These are phyloP conservation scores for Drosophila limbata DNA, from an alignment of 2,888 invertebrate genomes.

Conservation along the genomic window DNA sequence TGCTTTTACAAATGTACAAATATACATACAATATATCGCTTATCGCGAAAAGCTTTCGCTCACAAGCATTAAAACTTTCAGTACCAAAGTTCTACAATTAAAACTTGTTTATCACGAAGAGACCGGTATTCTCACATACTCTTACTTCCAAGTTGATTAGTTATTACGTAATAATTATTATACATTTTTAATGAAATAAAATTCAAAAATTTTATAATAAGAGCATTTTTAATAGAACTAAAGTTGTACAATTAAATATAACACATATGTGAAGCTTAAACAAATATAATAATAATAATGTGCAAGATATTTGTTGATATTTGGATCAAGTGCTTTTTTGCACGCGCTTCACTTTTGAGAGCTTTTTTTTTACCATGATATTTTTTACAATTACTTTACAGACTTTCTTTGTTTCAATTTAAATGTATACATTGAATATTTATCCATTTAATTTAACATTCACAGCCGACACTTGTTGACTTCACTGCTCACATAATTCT, in stretches of 20 bases:
- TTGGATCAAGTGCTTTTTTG: slow-evolving; percentile 1
- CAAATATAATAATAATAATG: neutral
- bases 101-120: neutral
- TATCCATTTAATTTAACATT: neutral
- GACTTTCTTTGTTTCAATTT: neutral
- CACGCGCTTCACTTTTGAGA: neutral
- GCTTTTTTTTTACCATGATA: slow-evolving; percentile 30
- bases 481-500: neutral
- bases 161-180: neutral
- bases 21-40: neutral
- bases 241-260: neutral
- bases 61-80: slow-evolving; percentile 12
- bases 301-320: slow-evolving; percentile 22
- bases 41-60: slow-evolving; percentile 1
- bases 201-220: neutral
- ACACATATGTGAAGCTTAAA: neutral
- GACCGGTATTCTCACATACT: neutral
- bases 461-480: slow-evolving; percentile 1
- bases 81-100: neutral
- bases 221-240: slow-evolving; percentile 1
- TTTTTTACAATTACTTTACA: slow-evolving; percentile 1
- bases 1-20: no score
- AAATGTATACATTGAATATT: neutral
- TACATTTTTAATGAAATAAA: neutral
- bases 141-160: neutral